These are phyloP conservation scores for Galleria mellonella DNA, from an alignment of 1,140 invertebrate species.

Conservation along the genomic window DNA sequence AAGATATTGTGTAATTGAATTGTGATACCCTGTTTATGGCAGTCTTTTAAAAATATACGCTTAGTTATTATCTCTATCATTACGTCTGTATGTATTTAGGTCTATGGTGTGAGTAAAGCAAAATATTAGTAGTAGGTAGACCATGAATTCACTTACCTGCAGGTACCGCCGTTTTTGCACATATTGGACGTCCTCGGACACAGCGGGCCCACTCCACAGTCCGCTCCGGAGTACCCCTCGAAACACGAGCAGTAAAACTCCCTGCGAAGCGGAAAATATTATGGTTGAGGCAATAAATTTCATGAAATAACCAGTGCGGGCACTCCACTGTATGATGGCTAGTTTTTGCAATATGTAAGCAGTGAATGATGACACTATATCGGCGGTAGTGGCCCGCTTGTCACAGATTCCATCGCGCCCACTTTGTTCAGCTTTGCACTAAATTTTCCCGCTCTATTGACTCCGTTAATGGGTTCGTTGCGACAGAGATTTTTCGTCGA, in stretches of 20 bases:
- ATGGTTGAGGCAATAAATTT: conserved; percentile 21
- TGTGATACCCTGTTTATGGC: too few species aligned
- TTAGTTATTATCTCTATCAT: too few species aligned
- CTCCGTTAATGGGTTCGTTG: conserved; percentile 21
- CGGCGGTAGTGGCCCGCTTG: conserved; percentile 7
- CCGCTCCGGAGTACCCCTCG: conserved; percentile 80
- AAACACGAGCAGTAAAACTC: conserved; percentile 83
- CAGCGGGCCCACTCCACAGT: conserved; percentile 83
- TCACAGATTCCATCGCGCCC: conserved; percentile 8
- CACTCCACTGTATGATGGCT: conserved; percentile 10
- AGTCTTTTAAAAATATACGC: too few species aligned
- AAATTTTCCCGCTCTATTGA: conserved; percentile 35
- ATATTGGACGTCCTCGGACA: conserved; percentile 79
- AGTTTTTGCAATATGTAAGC: conserved; percentile 22
- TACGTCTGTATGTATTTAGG: too few species aligned
- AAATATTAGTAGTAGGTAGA: too few species aligned
- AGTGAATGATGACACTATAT: conserved; percentile 23
- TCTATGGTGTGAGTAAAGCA: too few species aligned
- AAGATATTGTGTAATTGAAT: too few species aligned
- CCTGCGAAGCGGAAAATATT: conserved; percentile 55
- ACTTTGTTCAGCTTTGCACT: conserved; percentile 25
- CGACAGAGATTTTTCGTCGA: conserved; percentile 22
- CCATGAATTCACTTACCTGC: conserved; percentile 77
- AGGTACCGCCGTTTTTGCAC: conserved; percentile 85
- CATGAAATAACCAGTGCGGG: conserved; percentile 12